phyloP scores from a whole-genome alignment of 1,140 invertebrate species.

The Leptoteleia sp. region DNA sequence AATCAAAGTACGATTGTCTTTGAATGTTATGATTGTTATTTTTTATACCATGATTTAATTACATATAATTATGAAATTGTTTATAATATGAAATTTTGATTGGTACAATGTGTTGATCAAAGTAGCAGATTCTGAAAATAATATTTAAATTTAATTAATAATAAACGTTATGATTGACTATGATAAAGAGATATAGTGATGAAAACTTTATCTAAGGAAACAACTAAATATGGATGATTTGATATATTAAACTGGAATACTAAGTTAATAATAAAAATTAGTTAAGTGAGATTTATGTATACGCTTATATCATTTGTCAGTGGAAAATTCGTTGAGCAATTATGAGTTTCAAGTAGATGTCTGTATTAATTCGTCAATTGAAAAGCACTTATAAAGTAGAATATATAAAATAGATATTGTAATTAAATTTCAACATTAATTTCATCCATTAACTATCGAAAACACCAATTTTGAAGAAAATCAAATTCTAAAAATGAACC shows the following conservation, averaged over 20 bases:
- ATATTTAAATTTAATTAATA: not conserved
- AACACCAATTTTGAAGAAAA: not conserved
- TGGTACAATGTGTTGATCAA: not conserved
- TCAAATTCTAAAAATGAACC: not conserved
- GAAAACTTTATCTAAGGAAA: too few species aligned
- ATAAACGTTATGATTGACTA: not conserved
- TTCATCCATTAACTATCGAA: not conserved
- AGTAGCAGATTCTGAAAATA: not conserved
- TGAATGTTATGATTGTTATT: not conserved
- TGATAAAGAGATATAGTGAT: not conserved
- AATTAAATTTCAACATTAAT: conserved; percentile 2
- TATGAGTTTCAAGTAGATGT: too few species aligned
- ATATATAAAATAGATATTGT: too few species aligned
- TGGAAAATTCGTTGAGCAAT: not conserved
- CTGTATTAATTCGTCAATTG: too few species aligned
- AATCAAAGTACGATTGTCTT: not conserved
- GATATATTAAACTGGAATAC: conserved; percentile 13
- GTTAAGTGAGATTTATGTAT: conserved; percentile 25
- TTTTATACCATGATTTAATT: not conserved
- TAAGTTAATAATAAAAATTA: not conserved
- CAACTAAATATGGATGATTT: not conserved
- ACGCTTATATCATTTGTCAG: conserved; percentile 14
- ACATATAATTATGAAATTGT: not conserved
- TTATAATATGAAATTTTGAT: not conserved
- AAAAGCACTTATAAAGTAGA: too few species aligned